phyloP scores from a whole-genome alignment of 2,113 vertebrate genomes.

The Procavia capensis region DNA sequence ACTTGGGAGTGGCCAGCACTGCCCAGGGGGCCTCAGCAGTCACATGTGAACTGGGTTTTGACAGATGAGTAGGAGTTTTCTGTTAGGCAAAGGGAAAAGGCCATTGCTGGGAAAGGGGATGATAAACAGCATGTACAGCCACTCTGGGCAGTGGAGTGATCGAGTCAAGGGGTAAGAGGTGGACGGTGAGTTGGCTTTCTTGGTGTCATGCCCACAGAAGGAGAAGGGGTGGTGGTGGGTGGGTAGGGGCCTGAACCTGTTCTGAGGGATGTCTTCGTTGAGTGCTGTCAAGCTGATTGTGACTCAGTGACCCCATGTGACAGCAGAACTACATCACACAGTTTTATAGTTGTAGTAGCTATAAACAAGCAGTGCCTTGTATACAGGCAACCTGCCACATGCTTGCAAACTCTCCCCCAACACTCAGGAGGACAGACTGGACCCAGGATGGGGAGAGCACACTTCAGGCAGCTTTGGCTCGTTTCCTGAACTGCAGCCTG shows the following conservation, averaged over 20 bases:
- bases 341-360: not conserved
- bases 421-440: not conserved
- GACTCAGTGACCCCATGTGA: too few relatives aligned
- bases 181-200: not conserved
- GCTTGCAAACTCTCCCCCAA: not conserved
- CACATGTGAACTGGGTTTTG: not conserved
- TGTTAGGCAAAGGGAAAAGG: not conserved
- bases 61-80: not conserved
- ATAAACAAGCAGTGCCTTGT: not conserved
- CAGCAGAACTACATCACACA: too few relatives aligned
- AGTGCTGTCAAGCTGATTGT: too few relatives aligned
- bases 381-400: not conserved
- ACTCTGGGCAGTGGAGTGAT: not conserved
- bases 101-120: not conserved
- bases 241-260: too few relatives aligned
- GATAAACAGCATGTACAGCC: not conserved
- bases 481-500: not conserved
- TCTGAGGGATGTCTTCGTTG: not conserved
- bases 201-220: not conserved
- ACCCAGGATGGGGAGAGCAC: not conserved
- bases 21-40: not conserved
- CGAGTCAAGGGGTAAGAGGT: too few relatives aligned
- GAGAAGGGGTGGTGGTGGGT: too few relatives aligned
- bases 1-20: not conserved
- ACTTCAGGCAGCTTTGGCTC: not conserved